phyloP scores from a whole-genome alignment of 2,113 vertebrate species.

The Tachysurus vachellii region DNA sequence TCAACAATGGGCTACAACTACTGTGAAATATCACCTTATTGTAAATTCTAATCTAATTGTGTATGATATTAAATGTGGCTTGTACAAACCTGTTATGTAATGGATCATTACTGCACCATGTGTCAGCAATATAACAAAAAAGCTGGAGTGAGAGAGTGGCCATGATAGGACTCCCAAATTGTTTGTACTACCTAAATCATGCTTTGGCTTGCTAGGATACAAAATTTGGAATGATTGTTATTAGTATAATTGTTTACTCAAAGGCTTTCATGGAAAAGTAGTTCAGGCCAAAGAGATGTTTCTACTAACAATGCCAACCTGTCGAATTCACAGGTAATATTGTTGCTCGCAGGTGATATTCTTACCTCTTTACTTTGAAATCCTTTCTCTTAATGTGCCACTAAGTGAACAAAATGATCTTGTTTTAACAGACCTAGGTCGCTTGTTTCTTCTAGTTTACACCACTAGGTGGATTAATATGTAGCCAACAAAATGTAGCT shows the following conservation, averaged over 20 bases:
- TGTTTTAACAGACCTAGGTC: too few species aligned
- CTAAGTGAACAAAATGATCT: neutral
- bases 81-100: neutral
- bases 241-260: neutral
- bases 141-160: neutral
- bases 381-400: neutral
- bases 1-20: neutral
- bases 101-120: neutral
- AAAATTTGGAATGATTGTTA: neutral
- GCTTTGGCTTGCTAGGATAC: neutral
- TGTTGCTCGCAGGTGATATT: neutral
- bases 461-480: slow-evolving; percentile 29
- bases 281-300: neutral
- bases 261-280: neutral
- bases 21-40: neutral
- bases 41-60: neutral
- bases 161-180: neutral
- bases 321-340: neutral
- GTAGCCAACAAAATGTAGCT: slow-evolving; percentile 8
- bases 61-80: neutral
- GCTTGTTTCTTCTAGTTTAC: neutral
- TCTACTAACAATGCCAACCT: neutral
- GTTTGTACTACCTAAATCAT: neutral
- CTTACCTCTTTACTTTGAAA: neutral
- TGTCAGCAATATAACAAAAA: neutral